phyloP scores from a whole-genome alignment of 2,888 invertebrate species.

The Zygogramma bicolorata region DNA sequence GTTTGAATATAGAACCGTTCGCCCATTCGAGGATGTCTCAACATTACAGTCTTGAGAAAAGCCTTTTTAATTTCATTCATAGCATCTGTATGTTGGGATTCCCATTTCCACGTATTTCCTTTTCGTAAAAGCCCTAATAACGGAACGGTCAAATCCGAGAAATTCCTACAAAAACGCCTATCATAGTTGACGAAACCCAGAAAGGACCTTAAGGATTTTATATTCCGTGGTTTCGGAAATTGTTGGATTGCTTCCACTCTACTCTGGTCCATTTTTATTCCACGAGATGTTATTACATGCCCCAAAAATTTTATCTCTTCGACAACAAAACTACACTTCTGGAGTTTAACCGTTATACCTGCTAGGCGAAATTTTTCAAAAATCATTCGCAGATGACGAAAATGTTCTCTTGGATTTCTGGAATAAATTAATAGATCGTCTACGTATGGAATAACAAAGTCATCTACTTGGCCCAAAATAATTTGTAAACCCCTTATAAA shows the following conservation, averaged over 20 bases:
- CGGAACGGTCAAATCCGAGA: conserved; percentile 13
- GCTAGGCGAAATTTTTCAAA: conserved; percentile 3
- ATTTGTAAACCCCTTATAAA: conserved; percentile 15
- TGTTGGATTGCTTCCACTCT: conserved; percentile 18
- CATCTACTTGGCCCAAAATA: neutral
- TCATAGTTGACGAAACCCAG: conserved; percentile 31
- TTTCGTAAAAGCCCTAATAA: conserved; percentile 14
- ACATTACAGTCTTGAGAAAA: conserved; percentile 5
- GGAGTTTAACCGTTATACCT: conserved; percentile 18
- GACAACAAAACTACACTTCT: conserved; percentile 11
- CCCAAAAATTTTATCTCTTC: conserved; percentile 18
- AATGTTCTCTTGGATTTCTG: neutral
- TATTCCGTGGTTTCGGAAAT: conserved; percentile 26
- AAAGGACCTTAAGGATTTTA: conserved; percentile 24
- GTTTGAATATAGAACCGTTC: conserved; percentile 24
- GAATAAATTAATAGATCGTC: conserved; percentile 21
- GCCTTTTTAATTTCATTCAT: conserved; percentile 16
- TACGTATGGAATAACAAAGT: conserved; percentile 7
- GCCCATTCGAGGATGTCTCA: conserved; percentile 18
- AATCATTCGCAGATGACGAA: conserved; percentile 17
- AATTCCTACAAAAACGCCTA: conserved; percentile 20
- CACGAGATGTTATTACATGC: conserved; percentile 5
- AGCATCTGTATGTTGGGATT: neutral
- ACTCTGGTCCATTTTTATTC: conserved; percentile 18
- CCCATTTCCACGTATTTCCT: conserved; percentile 20